These are phyloP conservation scores for Okamejei kenojei DNA, from an alignment of 2,797 vertebrate genomes.

Conservation along the genomic window DNA sequence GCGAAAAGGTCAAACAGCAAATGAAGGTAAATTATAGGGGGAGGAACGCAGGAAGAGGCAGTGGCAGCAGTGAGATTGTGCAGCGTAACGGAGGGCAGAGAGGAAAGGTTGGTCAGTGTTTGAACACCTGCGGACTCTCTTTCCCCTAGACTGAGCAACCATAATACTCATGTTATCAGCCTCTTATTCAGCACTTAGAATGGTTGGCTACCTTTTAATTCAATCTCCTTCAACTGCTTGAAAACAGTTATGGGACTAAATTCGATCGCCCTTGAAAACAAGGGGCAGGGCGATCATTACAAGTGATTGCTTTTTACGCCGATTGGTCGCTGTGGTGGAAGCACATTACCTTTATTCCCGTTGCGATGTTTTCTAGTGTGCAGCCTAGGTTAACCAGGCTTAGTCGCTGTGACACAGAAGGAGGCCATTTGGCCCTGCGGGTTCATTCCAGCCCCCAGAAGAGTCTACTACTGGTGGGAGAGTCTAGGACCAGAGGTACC, in stretches of 20 bases:
- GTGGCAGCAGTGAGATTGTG: not conserved
- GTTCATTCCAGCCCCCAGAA: too few relatives aligned
- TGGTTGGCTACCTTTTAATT: slow-evolving; percentile 26
- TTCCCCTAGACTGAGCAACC: not conserved
- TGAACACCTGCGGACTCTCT: slow-evolving; percentile 26
- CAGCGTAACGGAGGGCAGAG: not conserved
- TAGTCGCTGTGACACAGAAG: too few relatives aligned
- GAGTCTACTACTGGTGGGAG: too few relatives aligned
- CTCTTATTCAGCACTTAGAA: slow-evolving; percentile 25
- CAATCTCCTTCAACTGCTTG: slow-evolving; percentile 23
- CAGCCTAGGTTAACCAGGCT: too few relatives aligned
- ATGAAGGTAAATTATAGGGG: slow-evolving; percentile 28
- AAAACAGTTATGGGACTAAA: not conserved
- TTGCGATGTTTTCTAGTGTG: too few relatives aligned
- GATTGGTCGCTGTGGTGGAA: too few relatives aligned
- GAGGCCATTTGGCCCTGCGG: too few relatives aligned
- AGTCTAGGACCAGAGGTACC: too few relatives aligned
- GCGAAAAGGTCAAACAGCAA: slow-evolving; percentile 28
- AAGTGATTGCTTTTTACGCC: too few relatives aligned
- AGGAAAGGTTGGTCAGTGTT: not conserved
- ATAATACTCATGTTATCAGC: slow-evolving; percentile 21
- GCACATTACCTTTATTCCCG: too few relatives aligned
- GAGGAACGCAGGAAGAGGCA: not conserved
- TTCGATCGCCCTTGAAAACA: too few relatives aligned
- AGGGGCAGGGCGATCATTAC: too few relatives aligned